phyloP scores from a whole-genome alignment of 2,113 vertebrate genomes.

The Panthera uncia region DNA sequence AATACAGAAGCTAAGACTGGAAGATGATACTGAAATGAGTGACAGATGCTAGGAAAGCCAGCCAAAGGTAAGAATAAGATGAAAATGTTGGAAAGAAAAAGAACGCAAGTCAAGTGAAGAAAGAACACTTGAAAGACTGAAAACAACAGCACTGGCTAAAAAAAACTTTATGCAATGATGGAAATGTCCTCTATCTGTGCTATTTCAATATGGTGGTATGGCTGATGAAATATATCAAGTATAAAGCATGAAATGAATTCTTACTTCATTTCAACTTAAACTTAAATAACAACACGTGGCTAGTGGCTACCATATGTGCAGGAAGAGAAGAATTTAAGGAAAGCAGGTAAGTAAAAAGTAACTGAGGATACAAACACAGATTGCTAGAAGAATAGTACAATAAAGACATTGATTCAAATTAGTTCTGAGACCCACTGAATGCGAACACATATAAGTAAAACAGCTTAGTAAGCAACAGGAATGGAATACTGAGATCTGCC shows the following conservation, averaged over 20 bases:
- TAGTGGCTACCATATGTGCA: background rate
- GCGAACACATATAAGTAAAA: background rate
- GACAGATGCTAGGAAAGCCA: background rate
- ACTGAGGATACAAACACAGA: background rate
- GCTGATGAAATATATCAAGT: background rate
- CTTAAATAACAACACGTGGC: background rate
- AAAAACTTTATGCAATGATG: background rate
- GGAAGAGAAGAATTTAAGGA: background rate
- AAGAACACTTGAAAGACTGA: background rate
- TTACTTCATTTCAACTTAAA: conserved; percentile 38
- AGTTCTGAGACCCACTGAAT: background rate
- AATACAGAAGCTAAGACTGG: background rate
- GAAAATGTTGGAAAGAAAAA: background rate
- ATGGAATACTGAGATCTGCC: background rate
- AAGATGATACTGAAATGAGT: background rate
- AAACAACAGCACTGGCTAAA: background rate
- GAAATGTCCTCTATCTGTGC: background rate
- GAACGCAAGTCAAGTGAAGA: background rate
- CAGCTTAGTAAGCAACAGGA: background rate
- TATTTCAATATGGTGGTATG: background rate
- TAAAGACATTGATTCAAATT: background rate
- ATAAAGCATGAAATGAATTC: background rate
- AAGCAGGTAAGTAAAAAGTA: background rate
- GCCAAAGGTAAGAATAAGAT: background rate
- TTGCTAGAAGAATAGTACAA: background rate